Evolutionary conservation across 2,113 vertebrate species (phyloP), one percentile per base, ranked within the genome.

Genomic region (Uria lomvia): DNA sequence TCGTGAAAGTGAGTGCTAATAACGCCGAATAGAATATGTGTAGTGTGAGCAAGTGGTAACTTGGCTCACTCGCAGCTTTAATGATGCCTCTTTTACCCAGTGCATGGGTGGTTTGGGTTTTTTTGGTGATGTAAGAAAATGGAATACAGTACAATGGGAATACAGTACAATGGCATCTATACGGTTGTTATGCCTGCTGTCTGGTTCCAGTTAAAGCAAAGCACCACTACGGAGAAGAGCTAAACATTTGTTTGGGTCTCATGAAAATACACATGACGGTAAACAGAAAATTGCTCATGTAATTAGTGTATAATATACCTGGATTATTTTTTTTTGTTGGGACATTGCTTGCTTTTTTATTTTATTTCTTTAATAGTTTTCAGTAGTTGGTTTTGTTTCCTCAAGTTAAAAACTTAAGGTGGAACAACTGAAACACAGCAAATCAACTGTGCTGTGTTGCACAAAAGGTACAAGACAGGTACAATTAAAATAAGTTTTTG

Each of bases 1-100:
- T 92, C 12, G 11, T 86, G 81, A 83, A 92, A 94, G 59, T 62
- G 71, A 79, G 77, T 72, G 66, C 67, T 93, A 94, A 88, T 90
- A 76, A 83, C 53, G 62, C 5, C 0, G 2, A 50, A 60, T 58
- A 82, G 81, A 90, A 16, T 75, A 71, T 56, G 40, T 66, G 81
- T 38, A 67, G 59, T 47, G 36, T 23, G 26, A 90, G 53, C 92
- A 94, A 94, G 81, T 79, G 74, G 70, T 55, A 47, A 82, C 94
- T 94, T 88, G 90, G 85, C 74, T 88, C 45, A 4, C 71, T 88
- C 0, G 1, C 19, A 38, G 70, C 53, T 90, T 79, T 92, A 68
- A 65, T 62, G 56, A 40, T 27, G 45, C 79, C 52, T 86, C 2
- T 67, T 96, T 91, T 83, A 77, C 47, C 59, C 58, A 15, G 34